Percentiles rank a stretch among this genome's conserved stretches.
Evolutionary conservation across 1,140 invertebrate species (phyloP).

Genomic region (Fopius arisanus): DNA sequence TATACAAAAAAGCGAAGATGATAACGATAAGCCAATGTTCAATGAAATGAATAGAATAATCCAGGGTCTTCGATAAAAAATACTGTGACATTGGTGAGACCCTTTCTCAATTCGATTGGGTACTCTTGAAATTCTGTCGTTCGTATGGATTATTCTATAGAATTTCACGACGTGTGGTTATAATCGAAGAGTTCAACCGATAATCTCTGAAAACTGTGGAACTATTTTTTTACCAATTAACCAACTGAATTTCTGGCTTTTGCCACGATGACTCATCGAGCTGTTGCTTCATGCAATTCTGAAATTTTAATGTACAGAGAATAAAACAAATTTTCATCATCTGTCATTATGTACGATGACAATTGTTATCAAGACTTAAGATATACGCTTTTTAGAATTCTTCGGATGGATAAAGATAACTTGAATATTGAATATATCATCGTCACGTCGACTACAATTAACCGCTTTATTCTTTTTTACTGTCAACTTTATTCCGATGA

Average conservation of each 20-base stretch:
- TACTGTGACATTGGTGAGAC: no score
- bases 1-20: no score
- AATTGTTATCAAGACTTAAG: not conserved
- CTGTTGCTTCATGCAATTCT: not conserved
- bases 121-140: no score
- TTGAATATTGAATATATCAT: not conserved
- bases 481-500: not conserved
- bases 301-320: not conserved
- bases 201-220: no score
- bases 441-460: not conserved
- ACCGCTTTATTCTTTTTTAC: not conserved
- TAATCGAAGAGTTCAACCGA: not conserved
- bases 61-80: no score
- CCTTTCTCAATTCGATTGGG: no score
- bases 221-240: conserved; percentile 2
- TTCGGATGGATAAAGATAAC: not conserved
- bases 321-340: not conserved
- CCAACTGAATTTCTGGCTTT: not conserved
- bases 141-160: no score
- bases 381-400: not conserved
- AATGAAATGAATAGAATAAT: no score
- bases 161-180: no score
- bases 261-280: not conserved
- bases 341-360: not conserved
- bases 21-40: no score